Conservation (phyloP, 2,888 invertebrate genomes). For the Drosophila affinis region DNA sequence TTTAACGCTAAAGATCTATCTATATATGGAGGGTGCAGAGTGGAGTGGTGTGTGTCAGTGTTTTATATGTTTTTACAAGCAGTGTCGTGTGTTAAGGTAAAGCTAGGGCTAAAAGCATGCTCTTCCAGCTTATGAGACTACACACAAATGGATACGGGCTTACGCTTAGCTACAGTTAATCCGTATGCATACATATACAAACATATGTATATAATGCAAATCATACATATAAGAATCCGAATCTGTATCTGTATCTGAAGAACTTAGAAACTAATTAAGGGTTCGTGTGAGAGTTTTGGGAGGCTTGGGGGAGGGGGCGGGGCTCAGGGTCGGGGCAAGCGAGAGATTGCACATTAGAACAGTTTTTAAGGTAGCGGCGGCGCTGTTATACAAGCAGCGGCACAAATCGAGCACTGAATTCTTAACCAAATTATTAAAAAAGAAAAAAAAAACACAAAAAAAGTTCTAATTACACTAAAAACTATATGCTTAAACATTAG, state of each 20-base stretch:
- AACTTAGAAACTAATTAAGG: conserved; percentile 70
- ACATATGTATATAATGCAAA: conserved; percentile 41
- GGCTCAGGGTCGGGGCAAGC: conserved; percentile 8
- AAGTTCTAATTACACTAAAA: conserved; percentile 4
- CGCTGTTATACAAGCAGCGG: conserved; percentile 1
- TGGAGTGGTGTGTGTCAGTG: conserved; percentile 21
- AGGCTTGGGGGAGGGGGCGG: background rate
- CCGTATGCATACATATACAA: conserved; percentile 31
- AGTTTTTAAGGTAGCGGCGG: conserved; percentile 7
- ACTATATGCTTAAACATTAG: conserved; percentile 7
- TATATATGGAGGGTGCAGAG: background rate
- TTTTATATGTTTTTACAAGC: conserved; percentile 32
- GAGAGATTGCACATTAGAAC: conserved; percentile 45
- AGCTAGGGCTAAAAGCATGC: conserved; percentile 64
- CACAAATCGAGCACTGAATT: conserved; percentile 11
- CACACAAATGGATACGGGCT: conserved; percentile 25
- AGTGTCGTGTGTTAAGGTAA: conserved; percentile 35
- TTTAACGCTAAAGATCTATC: conserved; percentile 38
- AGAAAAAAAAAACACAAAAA: background rate
- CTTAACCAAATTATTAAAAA: background rate
- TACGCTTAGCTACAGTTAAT: conserved; percentile 52
- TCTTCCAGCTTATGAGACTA: conserved; percentile 37
- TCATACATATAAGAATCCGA: conserved; percentile 38
- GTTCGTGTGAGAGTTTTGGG: conserved; percentile 16
- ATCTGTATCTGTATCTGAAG: conserved; percentile 9